These are phyloP conservation scores for Tyto alba DNA, from an alignment of 2,113 vertebrate genomes.

Conservation along the genomic window DNA sequence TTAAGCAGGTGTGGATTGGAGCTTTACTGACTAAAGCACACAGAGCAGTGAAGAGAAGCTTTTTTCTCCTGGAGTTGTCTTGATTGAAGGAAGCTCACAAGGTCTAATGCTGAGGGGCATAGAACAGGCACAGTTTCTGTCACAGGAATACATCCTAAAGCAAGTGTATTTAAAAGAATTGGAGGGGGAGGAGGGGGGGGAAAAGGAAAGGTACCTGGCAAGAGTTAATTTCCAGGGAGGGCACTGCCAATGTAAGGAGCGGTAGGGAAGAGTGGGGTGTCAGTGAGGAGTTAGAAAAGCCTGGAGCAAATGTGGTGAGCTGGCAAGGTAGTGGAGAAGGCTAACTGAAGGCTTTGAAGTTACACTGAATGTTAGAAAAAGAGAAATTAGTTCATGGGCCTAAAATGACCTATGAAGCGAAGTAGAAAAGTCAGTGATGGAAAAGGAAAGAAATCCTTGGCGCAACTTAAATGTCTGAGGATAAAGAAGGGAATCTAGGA, in stretches of 20 bases:
- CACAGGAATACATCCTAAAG: not conserved
- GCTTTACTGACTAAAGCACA: not conserved
- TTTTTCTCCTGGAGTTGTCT: not conserved
- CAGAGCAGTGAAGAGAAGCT: not conserved
- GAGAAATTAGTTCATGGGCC: not conserved
- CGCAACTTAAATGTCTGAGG: not conserved
- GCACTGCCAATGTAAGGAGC: not conserved
- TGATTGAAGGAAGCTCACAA: not conserved
- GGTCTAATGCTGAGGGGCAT: not conserved
- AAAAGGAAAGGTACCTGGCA: not conserved
- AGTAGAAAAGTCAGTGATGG: not conserved
- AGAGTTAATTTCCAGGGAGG: not conserved
- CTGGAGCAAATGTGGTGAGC: not conserved
- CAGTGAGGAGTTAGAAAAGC: not conserved
- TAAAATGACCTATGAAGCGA: not conserved
- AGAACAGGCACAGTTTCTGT: not conserved
- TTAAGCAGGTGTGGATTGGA: not conserved
- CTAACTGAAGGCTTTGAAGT: not conserved
- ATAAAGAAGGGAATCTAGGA: not conserved
- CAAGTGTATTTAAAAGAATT: not conserved
- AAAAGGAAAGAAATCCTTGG: not conserved
- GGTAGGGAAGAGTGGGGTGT: not conserved
- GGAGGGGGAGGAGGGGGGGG: not conserved
- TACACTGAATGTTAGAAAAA: not conserved
- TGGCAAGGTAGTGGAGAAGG: not conserved